Conservation (phyloP, 2,113 vertebrate genomes). For the Toxotes chatareus region DNA sequence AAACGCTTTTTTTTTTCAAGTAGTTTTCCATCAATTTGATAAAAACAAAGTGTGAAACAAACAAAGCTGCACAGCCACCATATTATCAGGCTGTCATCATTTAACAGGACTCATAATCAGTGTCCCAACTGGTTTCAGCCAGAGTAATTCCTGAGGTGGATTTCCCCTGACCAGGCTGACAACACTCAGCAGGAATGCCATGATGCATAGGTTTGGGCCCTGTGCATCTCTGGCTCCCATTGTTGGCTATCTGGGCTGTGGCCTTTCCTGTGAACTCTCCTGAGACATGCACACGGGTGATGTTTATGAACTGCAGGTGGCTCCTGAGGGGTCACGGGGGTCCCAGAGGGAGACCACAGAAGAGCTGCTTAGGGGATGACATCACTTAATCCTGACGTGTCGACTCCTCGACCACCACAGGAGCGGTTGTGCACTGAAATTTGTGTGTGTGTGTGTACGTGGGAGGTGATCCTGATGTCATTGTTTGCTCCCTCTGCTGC, state of each 20-base stretch:
- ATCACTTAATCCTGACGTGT: conserved; percentile 69
- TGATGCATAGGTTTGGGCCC: conserved; percentile 25
- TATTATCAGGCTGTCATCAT: not conserved
- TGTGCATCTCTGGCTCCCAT: conserved; percentile 32
- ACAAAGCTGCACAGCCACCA: not conserved
- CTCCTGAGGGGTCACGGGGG: conserved; percentile 61
- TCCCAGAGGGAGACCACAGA: conserved; percentile 59
- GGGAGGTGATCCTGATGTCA: conserved; percentile 67
- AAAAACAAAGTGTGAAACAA: not conserved
- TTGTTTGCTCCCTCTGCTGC: conserved; percentile 39
- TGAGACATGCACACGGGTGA: conserved; percentile 10
- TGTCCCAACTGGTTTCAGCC: conserved; percentile 17
- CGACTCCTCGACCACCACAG: conserved; percentile 36
- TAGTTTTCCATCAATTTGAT: not conserved
- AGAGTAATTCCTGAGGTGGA: conserved; percentile 55
- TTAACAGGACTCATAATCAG: conserved; percentile 14
- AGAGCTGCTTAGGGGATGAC: conserved; percentile 67
- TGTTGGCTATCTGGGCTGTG: conserved; percentile 60
- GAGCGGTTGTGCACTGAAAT: conserved; percentile 4
- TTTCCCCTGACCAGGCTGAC: conserved; percentile 62
- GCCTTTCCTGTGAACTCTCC: conserved; percentile 43
- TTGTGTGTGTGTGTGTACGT: conserved; percentile 28
- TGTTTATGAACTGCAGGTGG: conserved; percentile 77
- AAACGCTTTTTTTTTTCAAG: not conserved
- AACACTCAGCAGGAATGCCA: conserved; percentile 64